Base-by-base conservation (phyloP, 2,113 vertebrate species). In the Corythaixoides concolor region DNA sequence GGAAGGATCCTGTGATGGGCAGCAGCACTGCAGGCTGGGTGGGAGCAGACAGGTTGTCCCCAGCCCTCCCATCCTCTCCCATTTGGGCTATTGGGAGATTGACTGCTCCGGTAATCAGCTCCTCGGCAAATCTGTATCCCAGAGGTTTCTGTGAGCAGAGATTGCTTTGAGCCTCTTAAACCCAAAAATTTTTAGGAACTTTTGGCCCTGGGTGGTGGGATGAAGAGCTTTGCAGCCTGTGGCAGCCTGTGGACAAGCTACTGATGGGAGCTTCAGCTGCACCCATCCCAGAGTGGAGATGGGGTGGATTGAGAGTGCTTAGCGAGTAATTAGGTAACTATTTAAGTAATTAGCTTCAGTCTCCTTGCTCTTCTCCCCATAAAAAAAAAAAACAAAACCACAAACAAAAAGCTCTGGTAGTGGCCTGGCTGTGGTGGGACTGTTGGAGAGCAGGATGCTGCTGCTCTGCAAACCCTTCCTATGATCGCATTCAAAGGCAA, bases 41-140 rank as follows among this genome's bases (percentile, higher is more conserved):
- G 43, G 76, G 43, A 89, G n/a, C n/a, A 52, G 11, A 9, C 9
- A 9, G 4, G n/a, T 12, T 32, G 49, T 21, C n/a, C 49, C n/a
- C 68, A 45, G 18, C 30, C n/a, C 22, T 69, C 55, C 39, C 30
- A 9, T 37, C 41, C 2, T 6, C 41, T 43, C 45, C 69, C 26
- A 1, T 13, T 18, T 5, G 45, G 21, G 27, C 22, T 68, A 15
- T 1, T 5, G 8, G 33, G 26, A 19, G 7, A 1, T 13, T 20
- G 23, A 24, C 20, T 26, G 30, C 37, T 49, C 23, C 5, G 2
- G 10, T 10, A 32, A 55, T 8, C 17, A 24, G 21, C 47, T 64
- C 49, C 67, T 19, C 32, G 3, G 8, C 49, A 23, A 58, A 58
- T 1, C 45, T 12, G 2, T 3, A 3, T 11, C 50, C 37, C 2